Percentiles rank a stretch among this genome's conserved stretches.
These are phyloP conservation scores for Tipula lateralis DNA, from an alignment of 2,888 invertebrate genomes.

Conservation along the genomic window DNA sequence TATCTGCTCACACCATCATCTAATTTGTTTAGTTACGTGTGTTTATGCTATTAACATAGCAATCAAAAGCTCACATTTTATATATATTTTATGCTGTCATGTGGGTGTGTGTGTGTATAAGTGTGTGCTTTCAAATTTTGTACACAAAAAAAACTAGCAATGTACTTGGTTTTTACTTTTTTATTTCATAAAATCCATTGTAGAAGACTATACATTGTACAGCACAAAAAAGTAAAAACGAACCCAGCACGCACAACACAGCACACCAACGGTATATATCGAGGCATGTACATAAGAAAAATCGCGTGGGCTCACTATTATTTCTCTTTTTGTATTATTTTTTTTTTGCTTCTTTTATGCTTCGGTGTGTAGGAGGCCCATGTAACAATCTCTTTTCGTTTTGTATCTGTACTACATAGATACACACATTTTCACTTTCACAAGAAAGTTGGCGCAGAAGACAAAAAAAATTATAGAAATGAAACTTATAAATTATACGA, in stretches of 20 bases:
- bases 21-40: not conserved
- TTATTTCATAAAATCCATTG: not conserved
- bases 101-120: not conserved
- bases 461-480: not conserved
- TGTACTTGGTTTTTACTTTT: not conserved
- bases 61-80: not conserved
- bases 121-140: not conserved
- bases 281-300: not conserved
- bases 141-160: not conserved
- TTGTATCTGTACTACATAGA: not conserved
- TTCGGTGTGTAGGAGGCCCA: not conserved
- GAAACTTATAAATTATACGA: not conserved
- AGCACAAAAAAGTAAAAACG: not conserved
- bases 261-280: too few species aligned
- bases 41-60: not conserved
- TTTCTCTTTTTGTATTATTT: not conserved
- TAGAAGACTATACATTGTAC: not conserved
- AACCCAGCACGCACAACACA: not conserved
- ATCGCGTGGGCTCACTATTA: not conserved
- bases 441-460: not conserved
- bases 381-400: not conserved
- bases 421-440: not conserved
- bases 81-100: not conserved
- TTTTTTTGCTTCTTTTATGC: not conserved
- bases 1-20: not conserved